phyloP scores from a whole-genome alignment of 2,113 vertebrate genomes.

The Lutjanus erythropterus region DNA sequence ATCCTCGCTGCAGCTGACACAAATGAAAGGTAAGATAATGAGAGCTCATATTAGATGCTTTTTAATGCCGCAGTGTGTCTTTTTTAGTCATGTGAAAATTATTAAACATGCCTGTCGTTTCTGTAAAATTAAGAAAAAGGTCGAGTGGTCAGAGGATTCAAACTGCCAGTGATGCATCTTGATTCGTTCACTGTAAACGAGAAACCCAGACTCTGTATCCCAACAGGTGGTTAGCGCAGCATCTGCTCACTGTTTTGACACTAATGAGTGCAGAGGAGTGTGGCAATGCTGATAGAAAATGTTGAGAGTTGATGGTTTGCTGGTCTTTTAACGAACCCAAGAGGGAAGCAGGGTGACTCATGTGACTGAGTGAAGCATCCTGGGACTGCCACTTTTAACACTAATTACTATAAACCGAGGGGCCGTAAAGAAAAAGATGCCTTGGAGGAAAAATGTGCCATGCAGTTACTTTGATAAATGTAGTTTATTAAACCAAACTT shows the following conservation, averaged over 20 bases:
- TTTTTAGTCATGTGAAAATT: constrained; percentile 13
- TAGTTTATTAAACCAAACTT: constrained; percentile 14
- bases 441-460: background rate
- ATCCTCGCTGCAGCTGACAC: constrained; percentile 65
- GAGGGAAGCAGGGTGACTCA: constrained; percentile 57
- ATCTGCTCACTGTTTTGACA: constrained; percentile 46
- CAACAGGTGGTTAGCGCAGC: constrained; percentile 78
- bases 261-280: constrained; percentile 59
- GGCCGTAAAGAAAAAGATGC: background rate
- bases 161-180: constrained; percentile 19
- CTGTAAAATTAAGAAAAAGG: constrained; percentile 32
- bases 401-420: constrained; percentile 50
- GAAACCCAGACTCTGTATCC: constrained; percentile 14
- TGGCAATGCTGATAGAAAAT: constrained; percentile 45
- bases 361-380: constrained; percentile 36
- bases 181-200: constrained; percentile 6
- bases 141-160: constrained; percentile 34
- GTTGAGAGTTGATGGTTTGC: constrained; percentile 57
- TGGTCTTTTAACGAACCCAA: constrained; percentile 48
- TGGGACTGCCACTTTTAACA: constrained; percentile 63
- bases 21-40: constrained; percentile 86
- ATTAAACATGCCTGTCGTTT: constrained; percentile 35
- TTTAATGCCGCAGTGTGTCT: constrained; percentile 23
- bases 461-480: background rate
- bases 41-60: constrained; percentile 22